phyloP scores from a whole-genome alignment of 2,888 invertebrate genomes.

The Lottia gigantea region DNA sequence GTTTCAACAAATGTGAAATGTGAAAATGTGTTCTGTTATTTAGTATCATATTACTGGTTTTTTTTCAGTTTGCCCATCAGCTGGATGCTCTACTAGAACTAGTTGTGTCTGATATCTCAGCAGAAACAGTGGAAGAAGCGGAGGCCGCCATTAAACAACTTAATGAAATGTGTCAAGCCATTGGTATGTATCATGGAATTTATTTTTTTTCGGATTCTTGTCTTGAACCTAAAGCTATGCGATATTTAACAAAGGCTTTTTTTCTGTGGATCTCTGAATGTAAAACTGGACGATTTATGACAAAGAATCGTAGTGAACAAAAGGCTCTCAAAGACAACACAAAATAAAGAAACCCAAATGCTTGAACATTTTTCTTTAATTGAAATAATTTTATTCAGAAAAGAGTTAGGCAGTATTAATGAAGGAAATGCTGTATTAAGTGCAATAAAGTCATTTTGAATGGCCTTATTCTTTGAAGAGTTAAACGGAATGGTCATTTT shows the following conservation, averaged over 20 bases:
- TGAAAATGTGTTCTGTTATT: too few species aligned
- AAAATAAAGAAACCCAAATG: neutral
- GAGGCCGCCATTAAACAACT: conserved; percentile 62
- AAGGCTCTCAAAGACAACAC: neutral
- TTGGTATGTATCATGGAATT: conserved; percentile 48
- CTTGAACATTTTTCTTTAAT: too few species aligned
- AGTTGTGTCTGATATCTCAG: conserved; percentile 65
- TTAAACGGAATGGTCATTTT: too few species aligned
- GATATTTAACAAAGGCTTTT: neutral
- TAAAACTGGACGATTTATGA: neutral
- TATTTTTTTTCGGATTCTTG: neutral
- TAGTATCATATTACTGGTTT: neutral
- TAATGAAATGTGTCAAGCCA: conserved; percentile 64
- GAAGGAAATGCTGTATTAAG: too few species aligned
- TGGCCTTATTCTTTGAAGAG: too few species aligned
- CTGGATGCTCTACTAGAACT: conserved; percentile 65
- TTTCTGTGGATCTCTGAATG: too few species aligned
- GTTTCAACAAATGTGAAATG: too few species aligned
- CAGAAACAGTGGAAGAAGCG: conserved; percentile 58
- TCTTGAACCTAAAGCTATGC: neutral
- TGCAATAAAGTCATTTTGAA: too few species aligned
- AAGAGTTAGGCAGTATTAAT: too few species aligned
- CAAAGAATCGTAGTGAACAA: too few species aligned
- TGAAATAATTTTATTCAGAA: too few species aligned
- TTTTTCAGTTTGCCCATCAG: conserved; percentile 62